Conservation (phyloP, 2,113 vertebrate species). For the Eretmochelys imbricata region DNA sequence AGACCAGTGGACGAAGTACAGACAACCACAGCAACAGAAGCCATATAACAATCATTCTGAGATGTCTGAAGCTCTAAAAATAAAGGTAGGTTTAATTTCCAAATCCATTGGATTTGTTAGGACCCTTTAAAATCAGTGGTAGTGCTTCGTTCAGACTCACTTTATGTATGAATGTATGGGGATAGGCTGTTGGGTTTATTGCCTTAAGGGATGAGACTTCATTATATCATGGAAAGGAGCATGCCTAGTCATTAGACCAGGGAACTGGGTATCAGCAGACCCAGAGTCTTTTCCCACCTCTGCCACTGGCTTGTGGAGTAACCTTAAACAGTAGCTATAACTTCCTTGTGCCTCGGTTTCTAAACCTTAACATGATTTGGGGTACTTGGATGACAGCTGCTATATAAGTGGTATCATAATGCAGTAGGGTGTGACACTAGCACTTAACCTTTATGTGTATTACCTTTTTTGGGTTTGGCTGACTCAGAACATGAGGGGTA, state of each 20-base stretch:
- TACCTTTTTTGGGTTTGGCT: conserved; percentile 63
- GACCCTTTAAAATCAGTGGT: neutral
- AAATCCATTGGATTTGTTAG: neutral
- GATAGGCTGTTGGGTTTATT: neutral
- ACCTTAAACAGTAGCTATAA: neutral
- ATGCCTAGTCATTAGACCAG: neutral
- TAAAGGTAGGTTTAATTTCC: conserved; percentile 73
- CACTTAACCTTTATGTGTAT: conserved; percentile 16
- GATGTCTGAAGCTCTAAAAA: conserved; percentile 80
- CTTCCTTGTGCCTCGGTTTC: neutral
- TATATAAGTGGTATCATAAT: neutral
- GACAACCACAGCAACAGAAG: conserved; percentile 81
- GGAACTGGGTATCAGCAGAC: neutral
- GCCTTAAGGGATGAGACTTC: neutral
- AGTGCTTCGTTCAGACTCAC: neutral
- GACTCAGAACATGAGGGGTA: conserved; percentile 83
- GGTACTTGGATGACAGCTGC: neutral
- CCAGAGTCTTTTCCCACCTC: neutral
- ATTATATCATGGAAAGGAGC: neutral
- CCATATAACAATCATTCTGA: conserved; percentile 80
- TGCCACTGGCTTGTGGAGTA: neutral
- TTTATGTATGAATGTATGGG: neutral
- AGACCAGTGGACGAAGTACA: conserved; percentile 84
- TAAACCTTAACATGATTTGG: neutral
- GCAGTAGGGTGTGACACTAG: neutral